These are phyloP conservation scores for Melanotus villosus DNA, from an alignment of 2,888 invertebrate species.

Conservation along the genomic window DNA sequence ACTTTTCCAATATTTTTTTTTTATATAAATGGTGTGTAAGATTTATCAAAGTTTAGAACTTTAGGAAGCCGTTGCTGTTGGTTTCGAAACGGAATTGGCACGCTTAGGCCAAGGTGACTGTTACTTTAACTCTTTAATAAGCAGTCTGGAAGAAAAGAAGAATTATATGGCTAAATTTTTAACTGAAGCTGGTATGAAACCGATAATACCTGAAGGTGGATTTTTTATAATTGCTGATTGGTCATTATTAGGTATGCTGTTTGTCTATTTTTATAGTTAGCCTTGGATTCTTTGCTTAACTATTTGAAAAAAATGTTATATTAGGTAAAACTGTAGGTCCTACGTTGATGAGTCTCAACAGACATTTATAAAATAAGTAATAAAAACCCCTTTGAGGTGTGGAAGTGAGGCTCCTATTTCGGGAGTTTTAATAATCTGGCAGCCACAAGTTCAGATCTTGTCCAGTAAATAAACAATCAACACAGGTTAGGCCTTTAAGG, in stretches of 20 bases:
- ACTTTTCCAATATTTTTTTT: neutral
- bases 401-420: too few species aligned
- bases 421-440: too few species aligned
- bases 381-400: too few species aligned
- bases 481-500: too few species aligned
- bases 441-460: too few species aligned
- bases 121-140: constrained; percentile 84
- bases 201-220: constrained; percentile 95
- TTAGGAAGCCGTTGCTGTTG: constrained; percentile 92
- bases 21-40: neutral
- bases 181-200: constrained; percentile 86
- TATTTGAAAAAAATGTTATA: too few species aligned
- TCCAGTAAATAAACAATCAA: too few species aligned
- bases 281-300: too few species aligned
- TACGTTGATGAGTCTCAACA: too few species aligned
- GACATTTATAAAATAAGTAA: too few species aligned
- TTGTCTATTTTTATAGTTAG: neutral
- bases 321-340: too few species aligned
- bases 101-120: constrained; percentile 82
- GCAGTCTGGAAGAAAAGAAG: constrained; percentile 83
- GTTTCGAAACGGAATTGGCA: constrained; percentile 87
- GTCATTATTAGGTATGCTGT: constrained; percentile 76
- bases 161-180: constrained; percentile 85
- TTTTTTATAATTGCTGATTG: constrained; percentile 98
- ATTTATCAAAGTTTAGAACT: constrained; percentile 27